A percentile compares a stretch with the other conserved stretches of the same genome.
phyloP scores from a whole-genome alignment of 2,113 vertebrate species.

The Tachysurus vachellii region DNA sequence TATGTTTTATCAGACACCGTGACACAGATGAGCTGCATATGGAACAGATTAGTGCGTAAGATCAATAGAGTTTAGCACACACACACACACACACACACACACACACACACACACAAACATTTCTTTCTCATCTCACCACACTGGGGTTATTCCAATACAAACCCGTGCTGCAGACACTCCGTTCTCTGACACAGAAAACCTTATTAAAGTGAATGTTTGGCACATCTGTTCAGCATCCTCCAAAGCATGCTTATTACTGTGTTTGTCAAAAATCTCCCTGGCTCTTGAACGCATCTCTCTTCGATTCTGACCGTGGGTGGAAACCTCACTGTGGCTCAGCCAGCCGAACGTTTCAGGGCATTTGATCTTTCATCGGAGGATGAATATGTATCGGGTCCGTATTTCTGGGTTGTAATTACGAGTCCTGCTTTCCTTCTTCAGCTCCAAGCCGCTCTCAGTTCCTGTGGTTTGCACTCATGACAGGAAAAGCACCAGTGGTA shows the following conservation, averaged over 20 bases:
- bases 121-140: neutral
- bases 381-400: slow-evolving; percentile 19
- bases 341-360: neutral
- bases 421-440: slow-evolving; percentile 33
- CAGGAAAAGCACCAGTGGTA: slow-evolving; percentile 13
- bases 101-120: neutral
- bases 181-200: neutral
- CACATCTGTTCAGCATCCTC: slow-evolving; percentile 19
- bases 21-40: slow-evolving; percentile 34
- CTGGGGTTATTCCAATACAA: neutral
- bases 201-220: slow-evolving; percentile 3
- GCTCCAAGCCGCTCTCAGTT: slow-evolving; percentile 36
- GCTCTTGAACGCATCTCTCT: neutral
- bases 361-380: slow-evolving; percentile 33
- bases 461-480: slow-evolving; percentile 5
- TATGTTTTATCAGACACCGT: slow-evolving; percentile 28
- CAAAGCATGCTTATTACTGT: slow-evolving; percentile 25
- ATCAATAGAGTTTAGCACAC: slow-evolving; percentile 11
- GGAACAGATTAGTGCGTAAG: slow-evolving; percentile 1
- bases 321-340: slow-evolving; percentile 1
- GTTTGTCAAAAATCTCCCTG: slow-evolving; percentile 29
- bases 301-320: neutral
- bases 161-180: neutral
- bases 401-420: slow-evolving; percentile 48
- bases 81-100: neutral